Base-by-base conservation (phyloP, 1,140 invertebrate species). In the Cheumatopsyche charites region DNA sequence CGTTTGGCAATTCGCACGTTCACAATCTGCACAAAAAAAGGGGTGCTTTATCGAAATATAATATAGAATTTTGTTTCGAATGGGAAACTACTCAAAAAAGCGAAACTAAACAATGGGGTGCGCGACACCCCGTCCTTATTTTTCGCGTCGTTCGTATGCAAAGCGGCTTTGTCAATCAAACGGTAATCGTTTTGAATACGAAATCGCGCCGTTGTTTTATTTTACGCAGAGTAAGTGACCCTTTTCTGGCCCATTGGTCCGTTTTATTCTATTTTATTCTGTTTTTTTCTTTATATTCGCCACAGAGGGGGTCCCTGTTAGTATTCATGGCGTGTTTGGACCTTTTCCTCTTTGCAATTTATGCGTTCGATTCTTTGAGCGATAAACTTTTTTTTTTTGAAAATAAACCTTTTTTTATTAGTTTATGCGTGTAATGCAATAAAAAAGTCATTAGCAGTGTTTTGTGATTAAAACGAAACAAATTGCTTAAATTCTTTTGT, bases 101-200 rank as follows among this genome's bases (percentile, higher is more conserved):
- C 29, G 29, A 36, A 36, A 36, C 29, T 36, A 36, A 36, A 36
- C 29, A 58, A 58, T 19, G 55, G 55, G 55, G 55, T 58, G 55
- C 9, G 12, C 11, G 4, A 25, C 7, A 25, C 55, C 55, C 55
- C 55, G 15, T 47, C 25, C 21, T 9, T 19, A 52, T 52, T n/a
- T 23, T 58, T 58, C 23, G 21, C 11, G 23, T 25, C 19, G 7
- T 58, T 58, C 55, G 55, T 58, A 58, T 58, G 55, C 55, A 58
- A 58, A 58, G 55, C 21, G 19, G 55, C 55, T 58, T 58, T 58
- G 55, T 58, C 55, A 58, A 58, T 58, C 55, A 58, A 58, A 58
- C 21, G 17, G 23, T 26, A 19, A 58, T 58, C 23, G 55, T 58
- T 58, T 58, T 26, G 55, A 58, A 58, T 58, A 26, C 55, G 21